Percentiles rank a stretch among this genome's conserved stretches.
phyloP scores from a whole-genome alignment of 2,113 vertebrate species.

The Rhabdomys dilectus region DNA sequence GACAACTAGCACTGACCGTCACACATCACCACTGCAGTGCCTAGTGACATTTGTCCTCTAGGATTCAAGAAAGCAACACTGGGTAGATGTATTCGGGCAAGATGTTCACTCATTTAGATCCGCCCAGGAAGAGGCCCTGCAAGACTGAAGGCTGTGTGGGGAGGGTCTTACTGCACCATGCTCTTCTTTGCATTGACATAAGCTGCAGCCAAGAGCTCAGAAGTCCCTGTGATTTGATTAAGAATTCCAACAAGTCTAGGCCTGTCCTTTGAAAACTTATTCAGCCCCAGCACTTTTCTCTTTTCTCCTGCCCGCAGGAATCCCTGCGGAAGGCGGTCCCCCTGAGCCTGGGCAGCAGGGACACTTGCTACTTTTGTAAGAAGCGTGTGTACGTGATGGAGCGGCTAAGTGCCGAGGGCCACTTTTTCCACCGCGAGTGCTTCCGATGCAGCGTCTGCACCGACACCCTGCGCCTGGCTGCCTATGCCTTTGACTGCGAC shows the following conservation, averaged over 20 bases:
- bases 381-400: conserved; percentile 97
- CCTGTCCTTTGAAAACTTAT: accelerated
- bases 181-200: not conserved
- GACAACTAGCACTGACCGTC: not conserved
- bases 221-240: not conserved
- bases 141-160: accelerated
- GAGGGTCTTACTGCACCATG: not conserved
- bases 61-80: not conserved
- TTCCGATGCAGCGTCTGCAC: conserved; percentile 94
- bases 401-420: conserved; percentile 94
- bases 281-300: not conserved
- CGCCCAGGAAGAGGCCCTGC: not conserved
- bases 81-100: not conserved
- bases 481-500: conserved; percentile 93
- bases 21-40: not conserved
- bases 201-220: not conserved
- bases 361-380: conserved; percentile 94
- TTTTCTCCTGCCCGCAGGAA: conserved; percentile 83
- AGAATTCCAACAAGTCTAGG: not conserved
- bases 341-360: conserved; percentile 91
- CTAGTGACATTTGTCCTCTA: not conserved
- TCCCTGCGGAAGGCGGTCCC: conserved; percentile 89
- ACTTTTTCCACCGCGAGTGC: conserved; percentile 97
- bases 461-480: conserved; percentile 91
- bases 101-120: not conserved